phyloP scores from a whole-genome alignment of 2,888 invertebrate species.

The Apocheima hispidaria region DNA sequence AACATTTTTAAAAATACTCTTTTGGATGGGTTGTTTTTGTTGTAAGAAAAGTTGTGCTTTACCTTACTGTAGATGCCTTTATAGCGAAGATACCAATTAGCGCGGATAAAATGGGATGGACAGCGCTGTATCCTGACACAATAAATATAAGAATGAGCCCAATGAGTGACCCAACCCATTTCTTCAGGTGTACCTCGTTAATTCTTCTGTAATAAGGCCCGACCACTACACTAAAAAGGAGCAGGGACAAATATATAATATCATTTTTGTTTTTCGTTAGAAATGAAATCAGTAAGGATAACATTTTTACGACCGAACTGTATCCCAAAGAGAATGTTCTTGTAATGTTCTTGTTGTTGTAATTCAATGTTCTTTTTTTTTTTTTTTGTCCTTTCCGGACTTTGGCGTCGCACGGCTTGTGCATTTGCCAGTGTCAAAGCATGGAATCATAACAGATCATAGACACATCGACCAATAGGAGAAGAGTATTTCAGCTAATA shows the following conservation, averaged over 20 bases:
- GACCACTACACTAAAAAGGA: constrained; percentile 89
- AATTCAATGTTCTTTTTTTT: no score
- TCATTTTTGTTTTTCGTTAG: constrained; percentile 90
- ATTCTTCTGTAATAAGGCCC: constrained; percentile 88
- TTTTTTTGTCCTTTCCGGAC: no score
- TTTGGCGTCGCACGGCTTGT: no score
- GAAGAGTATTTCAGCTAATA: no score
- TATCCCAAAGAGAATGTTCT: neutral
- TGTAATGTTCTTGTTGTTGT: no score
- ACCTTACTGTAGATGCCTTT: constrained; percentile 71
- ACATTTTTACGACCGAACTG: no score
- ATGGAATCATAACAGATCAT: no score
- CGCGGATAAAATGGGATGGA: constrained; percentile 75
- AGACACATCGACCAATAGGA: no score
- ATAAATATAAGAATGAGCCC: constrained; percentile 71
- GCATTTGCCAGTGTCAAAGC: no score
- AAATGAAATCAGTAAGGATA: constrained; percentile 60
- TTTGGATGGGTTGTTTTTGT: neutral
- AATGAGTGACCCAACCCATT: constrained; percentile 84
- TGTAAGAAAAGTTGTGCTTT: constrained; percentile 36
- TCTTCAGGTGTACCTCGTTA: constrained; percentile 66
- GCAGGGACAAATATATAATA: constrained; percentile 89
- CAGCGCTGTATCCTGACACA: constrained; percentile 73
- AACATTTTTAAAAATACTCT: no score
- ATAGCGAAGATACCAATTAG: constrained; percentile 70